Evolutionary conservation across 2,797 vertebrate genomes (phyloP).

Genomic region (Danio tinwini): DNA sequence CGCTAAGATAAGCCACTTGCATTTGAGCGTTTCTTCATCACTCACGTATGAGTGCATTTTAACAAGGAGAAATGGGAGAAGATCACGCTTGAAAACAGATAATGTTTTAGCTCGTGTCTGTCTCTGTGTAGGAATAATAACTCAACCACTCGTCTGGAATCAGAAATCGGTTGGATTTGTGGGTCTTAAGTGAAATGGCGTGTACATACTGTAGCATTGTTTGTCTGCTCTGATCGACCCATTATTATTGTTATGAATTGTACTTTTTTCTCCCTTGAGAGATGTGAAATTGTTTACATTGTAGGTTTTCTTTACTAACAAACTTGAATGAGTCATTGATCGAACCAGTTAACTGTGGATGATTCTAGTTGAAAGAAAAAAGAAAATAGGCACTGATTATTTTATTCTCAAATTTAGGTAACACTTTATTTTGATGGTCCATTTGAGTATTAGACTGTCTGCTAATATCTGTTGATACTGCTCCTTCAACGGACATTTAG

Average conservation of each 20-base stretch:
- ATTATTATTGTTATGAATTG: slow-evolving; percentile 11
- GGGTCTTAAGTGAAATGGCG: not conserved
- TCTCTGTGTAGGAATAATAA: slow-evolving; percentile 27
- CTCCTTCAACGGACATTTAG: too few species aligned
- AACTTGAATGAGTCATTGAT: slow-evolving; percentile 5
- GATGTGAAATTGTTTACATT: slow-evolving; percentile 3
- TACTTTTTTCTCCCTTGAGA: not conserved
- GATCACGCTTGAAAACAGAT: not conserved
- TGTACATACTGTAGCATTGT: not conserved
- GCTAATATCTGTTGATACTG: too few species aligned
- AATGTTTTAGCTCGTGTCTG: not conserved
- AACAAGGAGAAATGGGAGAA: not conserved
- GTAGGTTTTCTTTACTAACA: not conserved
- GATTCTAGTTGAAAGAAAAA: not conserved
- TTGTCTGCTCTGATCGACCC: not conserved
- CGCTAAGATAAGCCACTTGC: slow-evolving; percentile 23
- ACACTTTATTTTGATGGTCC: too few species aligned
- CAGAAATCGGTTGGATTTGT: not conserved
- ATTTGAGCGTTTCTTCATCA: not conserved
- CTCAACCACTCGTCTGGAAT: not conserved
- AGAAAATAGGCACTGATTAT: not conserved
- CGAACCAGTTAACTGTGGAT: slow-evolving; percentile 13
- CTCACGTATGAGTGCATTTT: not conserved
- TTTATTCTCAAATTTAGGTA: not conserved
- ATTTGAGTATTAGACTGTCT: too few species aligned